Base-by-base conservation (phyloP, 2,113 vertebrate genomes). In the Oxyura jamaicensis region DNA sequence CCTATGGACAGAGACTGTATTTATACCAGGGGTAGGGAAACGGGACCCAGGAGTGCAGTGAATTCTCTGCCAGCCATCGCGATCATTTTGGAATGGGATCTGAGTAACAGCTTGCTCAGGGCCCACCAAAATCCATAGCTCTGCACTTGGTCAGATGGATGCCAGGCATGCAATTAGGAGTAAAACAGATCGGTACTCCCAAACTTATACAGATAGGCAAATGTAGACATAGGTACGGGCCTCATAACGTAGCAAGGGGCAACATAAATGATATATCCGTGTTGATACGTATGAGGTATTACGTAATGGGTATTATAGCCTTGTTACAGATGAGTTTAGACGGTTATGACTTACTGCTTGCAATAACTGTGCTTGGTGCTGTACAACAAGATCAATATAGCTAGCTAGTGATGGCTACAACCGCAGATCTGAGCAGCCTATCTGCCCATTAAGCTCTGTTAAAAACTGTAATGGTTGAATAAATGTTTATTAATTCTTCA, bases 401-500 rank as follows among this genome's bases (percentile, higher is more conserved):
- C 48, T n/a, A 60, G 44, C 48, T 93, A 60, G 41, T 65, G 65
- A 59, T 31, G 56, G 76, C 72, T 92, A 72, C 48, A 72, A 80
- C 36, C 17, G 55, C 33, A 58, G 39, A 63, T 44, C 60, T 10
- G 14, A 93, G 56, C 33, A 75, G 79, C 17, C 83, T 86, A 58
- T 88, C 59, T 83, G 60, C 60, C 60, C 67, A 81, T 44, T 86
- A 83, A 92, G 88, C 60, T 80, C 59, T 72, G 55, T 65, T 94
- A 87, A 92, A 96, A 91, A 50, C 48, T 76, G 26, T 68, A 95
- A 48, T 56, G 53, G 23, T 72, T 84, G 53, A 91, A 93, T 50
- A 95, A 93, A 78, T 56, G 48, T 72, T 88, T 86, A 84, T 86
- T 75, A 93, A 81, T 76, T 83, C 74, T 87, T 89, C 42, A 59